phyloP scores from a whole-genome alignment of 2,888 invertebrate genomes.

The Epirrhoe alternata region DNA sequence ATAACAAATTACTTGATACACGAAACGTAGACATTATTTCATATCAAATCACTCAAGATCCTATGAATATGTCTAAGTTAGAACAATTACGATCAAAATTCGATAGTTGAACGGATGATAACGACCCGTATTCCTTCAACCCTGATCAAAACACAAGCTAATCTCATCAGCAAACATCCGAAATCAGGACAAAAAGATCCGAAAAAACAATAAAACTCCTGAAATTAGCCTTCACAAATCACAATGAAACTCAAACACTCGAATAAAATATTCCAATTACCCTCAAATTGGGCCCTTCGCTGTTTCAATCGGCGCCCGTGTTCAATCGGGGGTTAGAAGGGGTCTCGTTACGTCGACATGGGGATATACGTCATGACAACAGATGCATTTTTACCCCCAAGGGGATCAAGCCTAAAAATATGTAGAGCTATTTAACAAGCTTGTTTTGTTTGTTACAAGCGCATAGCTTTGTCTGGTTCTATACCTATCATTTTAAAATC shows the following conservation, averaged over 20 bases:
- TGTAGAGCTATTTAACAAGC: neutral
- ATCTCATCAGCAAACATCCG: slow-evolving; percentile 3
- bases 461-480: too few species aligned
- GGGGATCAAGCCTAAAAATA: neutral
- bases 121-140: neutral
- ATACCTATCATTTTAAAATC: too few species aligned
- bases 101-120: too few species aligned
- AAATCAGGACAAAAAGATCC: slow-evolving; percentile 32
- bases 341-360: slow-evolving; percentile 23
- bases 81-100: too few species aligned
- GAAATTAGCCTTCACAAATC: slow-evolving; percentile 40
- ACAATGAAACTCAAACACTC: slow-evolving; percentile 39
- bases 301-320: slow-evolving; percentile 29
- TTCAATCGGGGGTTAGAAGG: slow-evolving; percentile 35
- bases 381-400: slow-evolving; percentile 35
- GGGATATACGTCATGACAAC: slow-evolving; percentile 30
- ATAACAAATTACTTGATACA: too few species aligned
- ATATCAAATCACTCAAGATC: too few species aligned
- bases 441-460: neutral
- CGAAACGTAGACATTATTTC: too few species aligned
- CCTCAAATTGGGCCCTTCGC: slow-evolving; percentile 34
- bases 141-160: neutral
- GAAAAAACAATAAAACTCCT: slow-evolving; percentile 39
- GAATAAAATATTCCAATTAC: slow-evolving; percentile 43
- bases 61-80: too few species aligned